These are phyloP conservation scores for Lamellibrachia columna DNA, from an alignment of 2,888 invertebrate genomes.

Conservation along the genomic window DNA sequence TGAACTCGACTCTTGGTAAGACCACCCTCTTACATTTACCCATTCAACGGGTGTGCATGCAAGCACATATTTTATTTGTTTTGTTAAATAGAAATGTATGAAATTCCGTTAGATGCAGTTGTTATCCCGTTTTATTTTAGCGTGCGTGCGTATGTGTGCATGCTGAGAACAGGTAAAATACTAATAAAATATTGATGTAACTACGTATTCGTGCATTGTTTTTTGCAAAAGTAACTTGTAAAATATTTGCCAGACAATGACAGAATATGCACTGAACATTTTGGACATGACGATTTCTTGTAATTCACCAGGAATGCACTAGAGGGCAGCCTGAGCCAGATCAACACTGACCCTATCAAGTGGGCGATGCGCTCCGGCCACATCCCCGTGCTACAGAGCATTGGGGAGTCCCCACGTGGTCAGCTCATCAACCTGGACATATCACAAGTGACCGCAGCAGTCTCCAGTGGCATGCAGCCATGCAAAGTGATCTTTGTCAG, in stretches of 20 bases:
- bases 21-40: not conserved
- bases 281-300: not conserved
- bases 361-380: slow-evolving; percentile 47
- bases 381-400: slow-evolving; percentile 47
- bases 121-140: no score
- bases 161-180: no score
- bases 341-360: not conserved
- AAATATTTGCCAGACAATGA: not conserved
- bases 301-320: not conserved
- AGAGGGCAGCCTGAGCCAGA: not conserved
- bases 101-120: no score
- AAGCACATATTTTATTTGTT: no score
- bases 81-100: no score
- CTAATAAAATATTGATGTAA: no score
- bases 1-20: slow-evolving; percentile 19
- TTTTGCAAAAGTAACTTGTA: not conserved
- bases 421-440: slow-evolving; percentile 44
- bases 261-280: not conserved
- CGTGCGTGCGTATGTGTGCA: no score
- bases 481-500: slow-evolving; percentile 50
- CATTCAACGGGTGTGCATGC: no score
- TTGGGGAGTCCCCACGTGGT: slow-evolving; percentile 47
- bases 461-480: slow-evolving; percentile 44
- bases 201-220: not conserved
- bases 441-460: slow-evolving; percentile 42